Conservation (phyloP, 2,888 invertebrate genomes). For the Pseudococcus jackbeardsleyi region DNA sequence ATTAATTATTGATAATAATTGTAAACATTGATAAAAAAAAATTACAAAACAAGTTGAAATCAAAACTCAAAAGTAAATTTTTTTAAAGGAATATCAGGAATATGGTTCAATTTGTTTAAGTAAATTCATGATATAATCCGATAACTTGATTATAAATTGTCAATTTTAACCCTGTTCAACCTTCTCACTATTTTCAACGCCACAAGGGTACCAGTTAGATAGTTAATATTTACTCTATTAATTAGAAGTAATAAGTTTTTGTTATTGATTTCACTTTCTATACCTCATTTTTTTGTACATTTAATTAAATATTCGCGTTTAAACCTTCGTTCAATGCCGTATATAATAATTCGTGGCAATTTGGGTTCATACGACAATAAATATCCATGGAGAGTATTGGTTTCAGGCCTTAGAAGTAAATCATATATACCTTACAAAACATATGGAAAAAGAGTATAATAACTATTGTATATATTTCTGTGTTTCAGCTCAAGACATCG, state of each 20-base stretch:
- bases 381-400: constrained; percentile 89
- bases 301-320: not conserved
- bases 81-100: too few relatives aligned
- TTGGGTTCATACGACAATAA: constrained; percentile 88
- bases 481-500: constrained; percentile 65
- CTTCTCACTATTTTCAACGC: not conserved
- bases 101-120: not conserved
- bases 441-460: not conserved
- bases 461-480: constrained; percentile 1
- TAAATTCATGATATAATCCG: not conserved
- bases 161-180: not conserved
- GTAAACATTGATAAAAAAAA: not conserved
- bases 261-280: not conserved
- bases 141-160: not conserved
- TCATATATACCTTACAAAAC: not conserved
- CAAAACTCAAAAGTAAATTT: not conserved
- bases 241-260: not conserved
- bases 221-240: not conserved
- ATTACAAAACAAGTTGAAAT: too few relatives aligned
- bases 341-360: constrained; percentile 91
- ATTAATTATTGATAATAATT: not conserved
- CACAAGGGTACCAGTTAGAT: not conserved
- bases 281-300: not conserved
- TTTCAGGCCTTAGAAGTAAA: constrained; percentile 87
- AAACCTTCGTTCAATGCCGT: constrained; percentile 78